Percentiles rank a stretch among this genome's conserved stretches.
phyloP scores from a whole-genome alignment of 2,113 vertebrate species.

The Coreoperca whiteheadi region DNA sequence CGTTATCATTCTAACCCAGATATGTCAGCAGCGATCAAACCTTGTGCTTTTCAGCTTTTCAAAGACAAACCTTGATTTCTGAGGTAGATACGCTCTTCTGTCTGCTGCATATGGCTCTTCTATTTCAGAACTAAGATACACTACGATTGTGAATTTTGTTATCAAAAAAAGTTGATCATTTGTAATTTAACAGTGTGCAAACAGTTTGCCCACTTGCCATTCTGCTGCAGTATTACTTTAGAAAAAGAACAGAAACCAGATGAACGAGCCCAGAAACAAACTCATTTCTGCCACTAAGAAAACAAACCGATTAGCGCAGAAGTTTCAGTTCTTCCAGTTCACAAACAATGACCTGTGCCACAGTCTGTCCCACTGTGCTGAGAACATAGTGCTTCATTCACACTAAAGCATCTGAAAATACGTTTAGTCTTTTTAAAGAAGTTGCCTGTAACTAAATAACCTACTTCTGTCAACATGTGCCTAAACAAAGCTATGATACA shows the following conservation, averaged over 20 bases:
- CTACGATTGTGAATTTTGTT: background rate
- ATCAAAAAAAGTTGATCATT: background rate
- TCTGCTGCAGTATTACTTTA: background rate
- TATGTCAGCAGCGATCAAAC: slow-evolving; percentile 77
- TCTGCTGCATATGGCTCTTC: slow-evolving; percentile 45
- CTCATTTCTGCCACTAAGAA: slow-evolving; percentile 11
- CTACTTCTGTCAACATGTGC: background rate
- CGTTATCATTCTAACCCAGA: slow-evolving; percentile 79
- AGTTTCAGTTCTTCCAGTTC: background rate
- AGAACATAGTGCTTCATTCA: slow-evolving; percentile 1
- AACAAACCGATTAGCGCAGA: slow-evolving; percentile 3
- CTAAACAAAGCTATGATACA: background rate
- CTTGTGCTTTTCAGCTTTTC: slow-evolving; percentile 68
- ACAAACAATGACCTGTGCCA: background rate
- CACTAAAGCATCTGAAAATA: background rate
- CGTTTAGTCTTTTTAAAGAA: background rate
- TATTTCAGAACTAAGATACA: slow-evolving; percentile 26
- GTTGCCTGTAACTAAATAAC: background rate
- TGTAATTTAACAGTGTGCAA: background rate
- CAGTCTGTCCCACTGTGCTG: slow-evolving; percentile 12
- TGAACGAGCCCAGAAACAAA: background rate
- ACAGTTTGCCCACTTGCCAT: background rate
- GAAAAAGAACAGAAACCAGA: slow-evolving; percentile 1
- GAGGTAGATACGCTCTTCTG: slow-evolving; percentile 58
- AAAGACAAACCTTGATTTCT: slow-evolving; percentile 70